Percentiles rank a stretch among this genome's conserved stretches.
phyloP scores from a whole-genome alignment of 2,113 vertebrate species.

The Ariopsis seemanni region DNA sequence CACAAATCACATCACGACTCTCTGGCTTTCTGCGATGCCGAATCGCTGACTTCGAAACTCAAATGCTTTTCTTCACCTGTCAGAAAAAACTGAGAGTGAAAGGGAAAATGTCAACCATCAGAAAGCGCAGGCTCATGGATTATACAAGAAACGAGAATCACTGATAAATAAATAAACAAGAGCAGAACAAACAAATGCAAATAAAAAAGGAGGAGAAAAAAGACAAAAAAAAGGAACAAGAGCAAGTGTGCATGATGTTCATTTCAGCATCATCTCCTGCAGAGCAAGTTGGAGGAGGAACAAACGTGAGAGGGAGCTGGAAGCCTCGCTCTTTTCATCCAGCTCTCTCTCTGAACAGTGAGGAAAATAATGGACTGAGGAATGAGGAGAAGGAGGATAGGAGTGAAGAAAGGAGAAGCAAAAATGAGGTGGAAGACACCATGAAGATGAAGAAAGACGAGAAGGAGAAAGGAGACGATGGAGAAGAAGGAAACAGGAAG shows the following conservation, averaged over 20 bases:
- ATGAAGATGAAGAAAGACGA: too few relatives aligned
- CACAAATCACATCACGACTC: conserved; percentile 1
- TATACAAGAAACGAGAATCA: conserved; percentile 22
- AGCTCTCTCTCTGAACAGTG: not conserved
- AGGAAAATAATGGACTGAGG: too few relatives aligned
- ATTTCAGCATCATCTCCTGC: not conserved
- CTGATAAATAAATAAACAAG: conserved; percentile 22
- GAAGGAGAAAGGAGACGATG: too few relatives aligned
- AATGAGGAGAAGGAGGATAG: not conserved
- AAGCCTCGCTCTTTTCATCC: conserved; percentile 5
- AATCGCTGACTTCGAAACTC: not conserved
- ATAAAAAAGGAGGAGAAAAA: not conserved
- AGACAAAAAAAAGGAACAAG: not conserved
- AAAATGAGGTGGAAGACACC: not conserved
- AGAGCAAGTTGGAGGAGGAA: not conserved
- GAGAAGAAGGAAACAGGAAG: too few relatives aligned
- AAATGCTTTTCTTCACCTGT: conserved; percentile 8
- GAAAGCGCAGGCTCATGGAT: conserved; percentile 22
- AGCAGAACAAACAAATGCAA: conserved; percentile 1
- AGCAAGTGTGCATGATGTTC: not conserved
- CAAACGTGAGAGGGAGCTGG: not conserved
- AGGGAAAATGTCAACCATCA: not conserved
- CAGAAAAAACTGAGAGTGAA: not conserved
- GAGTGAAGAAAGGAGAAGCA: not conserved
- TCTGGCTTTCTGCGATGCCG: not conserved